These are phyloP conservation scores for Trilocha varians DNA, from an alignment of 2,888 invertebrate genomes.

Conservation along the genomic window DNA sequence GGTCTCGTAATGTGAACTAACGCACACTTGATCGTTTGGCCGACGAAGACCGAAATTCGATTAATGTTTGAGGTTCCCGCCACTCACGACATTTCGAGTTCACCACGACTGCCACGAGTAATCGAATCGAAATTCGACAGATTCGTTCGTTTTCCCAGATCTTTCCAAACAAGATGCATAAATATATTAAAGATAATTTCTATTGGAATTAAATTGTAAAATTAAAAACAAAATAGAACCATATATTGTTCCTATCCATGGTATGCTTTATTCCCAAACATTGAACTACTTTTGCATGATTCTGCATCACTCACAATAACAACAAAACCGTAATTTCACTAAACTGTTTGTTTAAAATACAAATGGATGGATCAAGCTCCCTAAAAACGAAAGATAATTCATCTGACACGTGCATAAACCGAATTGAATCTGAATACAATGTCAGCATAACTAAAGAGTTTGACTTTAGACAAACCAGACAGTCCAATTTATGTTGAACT, in stretches of 20 bases:
- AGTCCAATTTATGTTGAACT: conserved; percentile 26
- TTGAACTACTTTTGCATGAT: too few species aligned
- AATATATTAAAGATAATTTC: neutral
- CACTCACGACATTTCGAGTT: conserved; percentile 44
- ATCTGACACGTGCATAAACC: conserved; percentile 34
- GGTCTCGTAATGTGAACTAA: conserved; percentile 55
- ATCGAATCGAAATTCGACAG: conserved; percentile 43
- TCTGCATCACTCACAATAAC: too few species aligned
- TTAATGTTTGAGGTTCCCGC: conserved; percentile 54
- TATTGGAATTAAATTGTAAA: neutral
- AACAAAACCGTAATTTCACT: too few species aligned
- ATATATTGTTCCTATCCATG: too few species aligned
- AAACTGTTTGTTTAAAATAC: too few species aligned
- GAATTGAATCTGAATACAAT: conserved; percentile 54
- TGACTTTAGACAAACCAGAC: conserved; percentile 41
- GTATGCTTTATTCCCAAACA: too few species aligned
- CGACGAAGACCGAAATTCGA: conserved; percentile 59
- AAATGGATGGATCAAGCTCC: neutral
- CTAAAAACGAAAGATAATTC: conserved; percentile 33
- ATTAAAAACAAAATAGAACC: neutral
- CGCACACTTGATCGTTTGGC: conserved; percentile 53
- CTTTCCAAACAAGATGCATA: conserved; percentile 10
- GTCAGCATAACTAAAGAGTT: conserved; percentile 56
- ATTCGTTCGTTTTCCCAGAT: conserved; percentile 17
- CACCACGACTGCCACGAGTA: conserved; percentile 43